Evolutionary conservation across 1,140 invertebrate species (phyloP).

Genomic region (Reticulitermes speratus): DNA sequence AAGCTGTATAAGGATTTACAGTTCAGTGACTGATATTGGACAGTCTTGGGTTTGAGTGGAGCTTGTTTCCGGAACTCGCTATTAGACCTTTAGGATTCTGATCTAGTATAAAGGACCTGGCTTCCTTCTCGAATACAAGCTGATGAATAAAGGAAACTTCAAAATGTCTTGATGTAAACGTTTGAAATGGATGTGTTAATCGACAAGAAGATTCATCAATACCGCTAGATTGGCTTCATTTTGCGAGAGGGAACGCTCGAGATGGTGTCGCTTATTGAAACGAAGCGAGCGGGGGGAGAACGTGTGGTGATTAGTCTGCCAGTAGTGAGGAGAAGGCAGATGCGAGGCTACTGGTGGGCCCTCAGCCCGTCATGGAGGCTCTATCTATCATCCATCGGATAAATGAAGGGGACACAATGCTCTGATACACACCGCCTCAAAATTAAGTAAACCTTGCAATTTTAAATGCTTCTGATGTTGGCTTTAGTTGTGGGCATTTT

Average conservation of each 20-base stretch:
- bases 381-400: not conserved
- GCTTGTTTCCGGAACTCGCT: too few relatives aligned
- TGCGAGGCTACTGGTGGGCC: not conserved
- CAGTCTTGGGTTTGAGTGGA: too few relatives aligned
- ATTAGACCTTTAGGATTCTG: too few relatives aligned
- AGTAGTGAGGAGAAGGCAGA: not conserved
- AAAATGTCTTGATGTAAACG: slow-evolving; percentile 3
- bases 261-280: not conserved
- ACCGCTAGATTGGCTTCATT: slow-evolving; percentile 1
- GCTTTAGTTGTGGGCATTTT: too few relatives aligned
- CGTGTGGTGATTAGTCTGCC: not conserved
- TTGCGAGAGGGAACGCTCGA: not conserved
- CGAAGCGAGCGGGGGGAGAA: not conserved
- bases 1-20: too few relatives aligned
- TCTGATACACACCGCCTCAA: not conserved
- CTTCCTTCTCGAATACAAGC: not conserved
- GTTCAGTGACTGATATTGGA: too few relatives aligned
- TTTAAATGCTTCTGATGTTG: too few relatives aligned
- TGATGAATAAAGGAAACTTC: not conserved
- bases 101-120: not conserved
- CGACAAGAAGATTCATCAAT: not conserved
- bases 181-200: not conserved
- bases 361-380: not conserved
- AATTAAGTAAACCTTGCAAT: not conserved
- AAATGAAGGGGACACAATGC: not conserved